Conservation (phyloP, 1,140 invertebrate species). For the Drosophila azteca region DNA sequence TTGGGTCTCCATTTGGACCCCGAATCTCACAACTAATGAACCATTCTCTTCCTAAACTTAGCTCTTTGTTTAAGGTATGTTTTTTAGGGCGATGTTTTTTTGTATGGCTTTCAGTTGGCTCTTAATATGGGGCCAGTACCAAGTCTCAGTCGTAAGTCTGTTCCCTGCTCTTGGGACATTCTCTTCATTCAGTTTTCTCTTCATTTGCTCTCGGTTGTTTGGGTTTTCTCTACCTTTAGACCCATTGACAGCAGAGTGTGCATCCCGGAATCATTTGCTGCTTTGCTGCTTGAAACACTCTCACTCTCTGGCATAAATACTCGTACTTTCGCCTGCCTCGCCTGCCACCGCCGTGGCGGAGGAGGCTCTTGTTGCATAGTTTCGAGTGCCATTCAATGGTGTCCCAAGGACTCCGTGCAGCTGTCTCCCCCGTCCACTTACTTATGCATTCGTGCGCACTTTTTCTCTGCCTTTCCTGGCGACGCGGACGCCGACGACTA, state of each 20-base stretch:
- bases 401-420: slow-evolving; percentile 21
- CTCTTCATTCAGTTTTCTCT: too few relatives aligned
- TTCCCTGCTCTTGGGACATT: too few relatives aligned
- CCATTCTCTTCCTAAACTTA: too few relatives aligned
- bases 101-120: too few relatives aligned
- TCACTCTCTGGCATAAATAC: slow-evolving; percentile 36
- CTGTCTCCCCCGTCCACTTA: slow-evolving; percentile 51
- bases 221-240: slow-evolving; percentile 26
- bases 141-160: too few relatives aligned
- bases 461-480: slow-evolving; percentile 51
- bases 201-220: too few relatives aligned
- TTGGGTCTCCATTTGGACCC: too few relatives aligned
- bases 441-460: slow-evolving; percentile 78
- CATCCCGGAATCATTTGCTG: too few relatives aligned
- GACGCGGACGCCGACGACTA: not conserved
- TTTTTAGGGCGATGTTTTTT: too few relatives aligned
- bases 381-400: slow-evolving; percentile 78
- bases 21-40: too few relatives aligned
- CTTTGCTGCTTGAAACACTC: not conserved
- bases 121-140: too few relatives aligned
- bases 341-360: slow-evolving; percentile 11
- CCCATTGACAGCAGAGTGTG: slow-evolving; percentile 13
- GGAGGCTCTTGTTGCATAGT: slow-evolving; percentile 58
- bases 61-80: too few relatives aligned
- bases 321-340: slow-evolving; percentile 34